A percentile compares a stretch with the other conserved stretches of the same genome.
Conservation (phyloP, 2,888 invertebrate species). For the Crepidodera aurea region DNA sequence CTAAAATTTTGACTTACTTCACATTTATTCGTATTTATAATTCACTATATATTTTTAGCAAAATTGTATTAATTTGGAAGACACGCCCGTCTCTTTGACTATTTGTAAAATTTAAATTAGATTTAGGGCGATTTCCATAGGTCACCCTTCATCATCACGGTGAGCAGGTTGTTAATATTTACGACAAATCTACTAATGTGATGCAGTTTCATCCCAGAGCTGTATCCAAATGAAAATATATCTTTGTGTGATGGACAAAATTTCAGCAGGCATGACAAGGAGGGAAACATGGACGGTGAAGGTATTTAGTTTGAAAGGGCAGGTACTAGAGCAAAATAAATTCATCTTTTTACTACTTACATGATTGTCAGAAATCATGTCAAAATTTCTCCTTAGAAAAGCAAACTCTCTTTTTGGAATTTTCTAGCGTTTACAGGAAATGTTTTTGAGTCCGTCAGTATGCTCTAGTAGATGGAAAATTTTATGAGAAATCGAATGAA, state of each 20-base stretch:
- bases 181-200: conserved; percentile 34
- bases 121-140: conserved; percentile 25
- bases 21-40: neutral
- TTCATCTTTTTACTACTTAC: no score
- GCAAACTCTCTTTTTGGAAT: no score
- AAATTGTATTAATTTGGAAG: conserved; percentile 20
- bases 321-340: no score
- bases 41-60: conserved; percentile 26
- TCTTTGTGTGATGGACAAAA: conserved; percentile 37
- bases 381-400: no score
- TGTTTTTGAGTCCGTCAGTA: no score
- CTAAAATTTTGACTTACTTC: no score
- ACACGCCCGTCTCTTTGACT: conserved; percentile 6
- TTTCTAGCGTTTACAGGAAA: no score
- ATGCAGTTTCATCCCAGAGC: conserved; percentile 33
- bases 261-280: conserved; percentile 37
- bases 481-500: no score
- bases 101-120: conserved; percentile 27
- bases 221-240: conserved; percentile 37
- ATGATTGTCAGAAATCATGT: no score
- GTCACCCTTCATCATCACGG: conserved; percentile 30
- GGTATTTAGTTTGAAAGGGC: neutral
- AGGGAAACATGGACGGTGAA: neutral
- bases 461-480: no score
- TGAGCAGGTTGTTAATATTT: conserved; percentile 24